Evolutionary conservation across 1,140 invertebrate species (phyloP).

Genomic region (Portunus trituberculatus): DNA sequence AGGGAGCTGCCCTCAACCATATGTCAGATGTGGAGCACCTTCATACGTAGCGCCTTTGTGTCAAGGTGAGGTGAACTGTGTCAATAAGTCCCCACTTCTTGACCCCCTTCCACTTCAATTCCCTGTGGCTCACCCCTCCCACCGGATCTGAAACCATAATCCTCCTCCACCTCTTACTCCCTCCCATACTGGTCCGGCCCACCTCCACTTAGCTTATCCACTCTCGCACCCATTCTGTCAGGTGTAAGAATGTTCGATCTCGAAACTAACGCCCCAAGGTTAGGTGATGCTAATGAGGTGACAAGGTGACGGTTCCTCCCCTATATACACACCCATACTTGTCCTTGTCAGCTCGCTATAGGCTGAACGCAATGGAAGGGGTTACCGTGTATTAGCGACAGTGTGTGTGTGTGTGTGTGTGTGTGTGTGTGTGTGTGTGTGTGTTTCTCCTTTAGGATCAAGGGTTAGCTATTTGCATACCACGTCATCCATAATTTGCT

Average conservation of each 20-base stretch:
- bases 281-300: too few species aligned
- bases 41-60: neutral
- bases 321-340: neutral
- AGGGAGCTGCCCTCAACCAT: neutral
- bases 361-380: neutral
- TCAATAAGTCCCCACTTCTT: neutral
- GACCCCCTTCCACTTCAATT: neutral
- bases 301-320: neutral
- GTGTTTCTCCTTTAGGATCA: too few species aligned
- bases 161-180: too few species aligned
- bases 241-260: neutral
- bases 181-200: too few species aligned
- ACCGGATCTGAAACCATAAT: too few species aligned
- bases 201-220: too few species aligned
- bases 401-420: too few species aligned
- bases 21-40: neutral
- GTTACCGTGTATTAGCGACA: neutral
- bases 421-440: too few species aligned
- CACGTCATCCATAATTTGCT: too few species aligned
- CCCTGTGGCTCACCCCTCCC: neutral
- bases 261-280: too few species aligned
- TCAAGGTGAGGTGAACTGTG: neutral
- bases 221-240: neutral
- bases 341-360: neutral
- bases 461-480: neutral